Conservation (phyloP, 2,113 vertebrate species). For the Galemys pyrenaicus region DNA sequence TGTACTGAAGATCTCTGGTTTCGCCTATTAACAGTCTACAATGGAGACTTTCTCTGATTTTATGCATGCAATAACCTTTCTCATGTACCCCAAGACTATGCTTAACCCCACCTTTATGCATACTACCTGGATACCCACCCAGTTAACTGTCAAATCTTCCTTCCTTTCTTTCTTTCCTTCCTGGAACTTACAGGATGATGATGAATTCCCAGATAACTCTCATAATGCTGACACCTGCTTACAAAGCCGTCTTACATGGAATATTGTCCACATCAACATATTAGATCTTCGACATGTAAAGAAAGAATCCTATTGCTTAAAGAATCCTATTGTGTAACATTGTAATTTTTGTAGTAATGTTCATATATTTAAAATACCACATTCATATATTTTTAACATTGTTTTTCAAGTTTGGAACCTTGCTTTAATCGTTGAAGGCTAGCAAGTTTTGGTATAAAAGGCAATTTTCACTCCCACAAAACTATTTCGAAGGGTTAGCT, state of each 20-base stretch:
- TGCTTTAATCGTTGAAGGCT: background rate
- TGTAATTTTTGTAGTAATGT: background rate
- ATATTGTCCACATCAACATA: background rate
- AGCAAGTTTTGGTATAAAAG: constrained; percentile 31
- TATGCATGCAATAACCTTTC: background rate
- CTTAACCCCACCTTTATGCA: background rate
- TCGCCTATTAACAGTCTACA: background rate
- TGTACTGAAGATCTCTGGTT: background rate
- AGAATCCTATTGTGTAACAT: background rate
- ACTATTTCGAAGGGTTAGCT: background rate
- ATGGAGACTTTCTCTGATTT: background rate
- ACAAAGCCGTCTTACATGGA: background rate
- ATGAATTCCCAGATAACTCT: background rate
- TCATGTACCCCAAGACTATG: background rate
- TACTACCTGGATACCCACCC: background rate
- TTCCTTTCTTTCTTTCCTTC: constrained; percentile 1
- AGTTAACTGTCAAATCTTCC: background rate
- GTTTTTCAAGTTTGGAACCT: background rate
- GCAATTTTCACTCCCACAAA: constrained; percentile 20
- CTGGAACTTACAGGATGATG: background rate
- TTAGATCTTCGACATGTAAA: background rate
- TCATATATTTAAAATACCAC: constrained; percentile 4
- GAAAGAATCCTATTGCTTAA: background rate
- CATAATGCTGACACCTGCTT: constrained; percentile 3
- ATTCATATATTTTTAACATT: background rate